A percentile compares a stretch with the other conserved stretches of the same genome.
Evolutionary conservation across 2,888 invertebrate genomes (phyloP).

Genomic region (Muscina levida): DNA sequence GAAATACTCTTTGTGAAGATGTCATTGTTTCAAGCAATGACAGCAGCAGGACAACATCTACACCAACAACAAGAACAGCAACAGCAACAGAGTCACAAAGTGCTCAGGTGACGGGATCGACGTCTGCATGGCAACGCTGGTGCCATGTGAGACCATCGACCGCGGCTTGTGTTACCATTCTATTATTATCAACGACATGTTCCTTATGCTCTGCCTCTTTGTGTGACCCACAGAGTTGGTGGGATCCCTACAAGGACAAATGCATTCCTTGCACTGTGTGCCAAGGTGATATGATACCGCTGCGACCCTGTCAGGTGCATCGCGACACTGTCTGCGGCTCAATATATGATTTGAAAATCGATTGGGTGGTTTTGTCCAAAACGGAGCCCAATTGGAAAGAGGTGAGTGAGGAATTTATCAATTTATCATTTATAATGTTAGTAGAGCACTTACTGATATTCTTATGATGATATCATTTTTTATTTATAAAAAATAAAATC

Average conservation of each 20-base stretch:
- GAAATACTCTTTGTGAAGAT: conserved; percentile 22
- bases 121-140: conserved; percentile 10
- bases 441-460: too few relatives aligned
- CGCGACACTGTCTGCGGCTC: conserved; percentile 88
- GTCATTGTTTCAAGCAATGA: conserved; percentile 19
- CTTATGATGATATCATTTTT: too few relatives aligned
- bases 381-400: conserved; percentile 80
- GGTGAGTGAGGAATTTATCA: conserved; percentile 73
- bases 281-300: conserved; percentile 84
- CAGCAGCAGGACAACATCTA: conserved; percentile 43
- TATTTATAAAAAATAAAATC: too few relatives aligned
- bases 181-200: conserved; percentile 76
- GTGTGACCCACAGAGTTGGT: conserved; percentile 85
- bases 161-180: conserved; percentile 70
- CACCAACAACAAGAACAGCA: conserved; percentile 49
- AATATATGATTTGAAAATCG: conserved; percentile 84
- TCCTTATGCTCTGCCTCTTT: conserved; percentile 76
- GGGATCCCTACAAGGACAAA: conserved; percentile 84
- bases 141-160: conserved; percentile 48
- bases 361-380: conserved; percentile 82
- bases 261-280: conserved; percentile 88
- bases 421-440: too few relatives aligned
- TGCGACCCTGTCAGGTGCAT: conserved; percentile 87
- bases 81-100: conserved; percentile 38
- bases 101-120: conserved; percentile 31